A percentile compares a stretch with the other conserved stretches of the same genome.
phyloP scores from a whole-genome alignment of 2,888 invertebrate genomes.

The Phaonia tiefii region DNA sequence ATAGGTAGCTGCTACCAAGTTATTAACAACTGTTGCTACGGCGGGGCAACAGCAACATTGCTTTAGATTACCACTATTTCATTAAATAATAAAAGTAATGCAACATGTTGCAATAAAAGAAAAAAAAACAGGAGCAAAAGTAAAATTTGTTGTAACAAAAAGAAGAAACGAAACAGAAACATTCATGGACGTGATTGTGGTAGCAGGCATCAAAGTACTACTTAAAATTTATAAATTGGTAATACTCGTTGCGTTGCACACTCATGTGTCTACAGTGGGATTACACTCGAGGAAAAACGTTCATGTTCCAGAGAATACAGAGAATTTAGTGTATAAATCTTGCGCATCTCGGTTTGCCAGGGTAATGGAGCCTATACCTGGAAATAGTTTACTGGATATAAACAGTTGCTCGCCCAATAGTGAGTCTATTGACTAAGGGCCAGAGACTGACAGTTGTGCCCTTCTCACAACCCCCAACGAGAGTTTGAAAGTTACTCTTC shows the following conservation, averaged over 20 bases:
- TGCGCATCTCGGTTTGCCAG: too few species aligned
- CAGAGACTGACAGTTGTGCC: too few species aligned
- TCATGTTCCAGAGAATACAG: too few species aligned
- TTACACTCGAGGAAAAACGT: conserved; percentile 15
- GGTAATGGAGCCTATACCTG: too few species aligned
- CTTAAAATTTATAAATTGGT: conserved; percentile 36
- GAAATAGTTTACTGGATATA: too few species aligned
- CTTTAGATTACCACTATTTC: conserved; percentile 16
- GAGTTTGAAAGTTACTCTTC: too few species aligned
- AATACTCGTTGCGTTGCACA: neutral
- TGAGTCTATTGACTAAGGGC: too few species aligned
- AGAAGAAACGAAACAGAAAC: neutral
- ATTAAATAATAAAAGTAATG: conserved; percentile 38
- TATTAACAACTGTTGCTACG: conserved; percentile 1
- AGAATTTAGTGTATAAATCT: too few species aligned
- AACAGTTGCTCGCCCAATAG: too few species aligned
- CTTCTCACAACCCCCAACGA: too few species aligned
- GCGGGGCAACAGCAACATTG: neutral
- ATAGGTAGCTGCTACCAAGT: neutral
- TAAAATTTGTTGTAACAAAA: conserved; percentile 16
- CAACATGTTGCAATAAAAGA: conserved; percentile 30
- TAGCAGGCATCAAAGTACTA: conserved; percentile 26
- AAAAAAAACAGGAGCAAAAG: conserved; percentile 31
- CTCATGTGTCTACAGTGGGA: neutral
- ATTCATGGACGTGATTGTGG: neutral